Base-by-base conservation (phyloP, 2,797 vertebrate genomes). In the Botia almorhae region DNA sequence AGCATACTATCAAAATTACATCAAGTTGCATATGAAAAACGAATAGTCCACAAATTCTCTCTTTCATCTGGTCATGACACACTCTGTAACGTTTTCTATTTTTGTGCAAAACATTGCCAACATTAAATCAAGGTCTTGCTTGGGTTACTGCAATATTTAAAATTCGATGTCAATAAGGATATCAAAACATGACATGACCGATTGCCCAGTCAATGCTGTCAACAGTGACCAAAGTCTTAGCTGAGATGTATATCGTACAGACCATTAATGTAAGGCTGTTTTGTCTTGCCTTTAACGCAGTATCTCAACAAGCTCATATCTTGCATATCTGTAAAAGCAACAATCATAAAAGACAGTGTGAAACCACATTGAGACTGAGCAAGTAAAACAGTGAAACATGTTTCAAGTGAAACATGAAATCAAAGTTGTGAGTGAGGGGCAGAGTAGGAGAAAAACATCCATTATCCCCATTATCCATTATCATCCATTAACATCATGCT, bases 361-460 rank as follows among this genome's bases (percentile, higher is more conserved):
- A 10, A 46, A 8, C 43, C 43, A 46, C 43, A 11, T 50, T 50
- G 14, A 50, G 21, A 4, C 14, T 26, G 60, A 51, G 46, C 26
- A 43, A 21, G 26, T 68, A 14, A 65, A 48, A n/a, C n/a, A n/a
- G n/a, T n/a, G n/a, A n/a, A n/a, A n/a, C n/a, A n/a, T n/a, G n/a
- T n/a, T n/a, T n/a, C n/a, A 12, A 53, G 26, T 65, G 16, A 60
- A 69, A 60, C 33, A 48, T 36, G 48, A 29, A 76, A 53, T 50
- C 13, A 7, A 51, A 61, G 26, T 63, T 53, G 55, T 61, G 60
- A 48, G 23, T 36, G 12, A 70, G 29, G 74, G 74, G n/a, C 7
- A 76, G 48, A 76, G 50, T 65, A n/a, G 43, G 76, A 70, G n/a
- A 29, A 53, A 69, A 70, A 70, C n/a, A 78, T 63, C 67, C 13